Percentiles rank a stretch among this genome's conserved stretches.
These are phyloP conservation scores for Dendrocopos noguchii DNA, from an alignment of 2,113 vertebrate genomes.

Conservation along the genomic window DNA sequence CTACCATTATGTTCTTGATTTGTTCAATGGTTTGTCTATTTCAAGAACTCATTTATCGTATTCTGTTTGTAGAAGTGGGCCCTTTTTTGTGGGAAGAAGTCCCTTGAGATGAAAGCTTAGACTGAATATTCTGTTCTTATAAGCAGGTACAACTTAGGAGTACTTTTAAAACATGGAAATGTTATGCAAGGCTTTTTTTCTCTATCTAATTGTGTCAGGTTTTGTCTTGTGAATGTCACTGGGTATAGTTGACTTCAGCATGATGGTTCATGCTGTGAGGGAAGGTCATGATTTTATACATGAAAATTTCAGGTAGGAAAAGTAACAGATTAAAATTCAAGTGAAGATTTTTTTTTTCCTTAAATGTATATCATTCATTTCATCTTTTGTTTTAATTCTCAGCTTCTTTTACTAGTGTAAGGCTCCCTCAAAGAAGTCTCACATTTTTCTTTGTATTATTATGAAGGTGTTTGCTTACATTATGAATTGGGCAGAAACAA, in stretches of 20 bases:
- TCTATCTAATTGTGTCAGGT: background rate
- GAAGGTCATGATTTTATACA: background rate
- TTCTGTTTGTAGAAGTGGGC: background rate
- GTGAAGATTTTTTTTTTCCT: background rate
- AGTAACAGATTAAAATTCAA: background rate
- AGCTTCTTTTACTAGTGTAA: background rate
- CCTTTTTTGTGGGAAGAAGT: background rate
- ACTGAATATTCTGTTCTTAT: background rate
- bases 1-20: background rate
- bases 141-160: background rate
- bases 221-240: background rate
- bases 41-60: background rate
- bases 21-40: background rate
- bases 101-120: background rate
- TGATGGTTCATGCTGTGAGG: background rate
- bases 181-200: background rate
- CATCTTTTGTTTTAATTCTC: background rate
- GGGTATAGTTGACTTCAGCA: background rate
- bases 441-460: background rate
- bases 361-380: background rate
- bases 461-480: background rate
- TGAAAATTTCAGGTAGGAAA: background rate
- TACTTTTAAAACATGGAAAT: background rate
- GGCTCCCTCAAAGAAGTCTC: background rate
- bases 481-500: background rate